These are phyloP conservation scores for Lagodon rhomboides DNA, from an alignment of 2,797 vertebrate genomes.

Conservation along the genomic window DNA sequence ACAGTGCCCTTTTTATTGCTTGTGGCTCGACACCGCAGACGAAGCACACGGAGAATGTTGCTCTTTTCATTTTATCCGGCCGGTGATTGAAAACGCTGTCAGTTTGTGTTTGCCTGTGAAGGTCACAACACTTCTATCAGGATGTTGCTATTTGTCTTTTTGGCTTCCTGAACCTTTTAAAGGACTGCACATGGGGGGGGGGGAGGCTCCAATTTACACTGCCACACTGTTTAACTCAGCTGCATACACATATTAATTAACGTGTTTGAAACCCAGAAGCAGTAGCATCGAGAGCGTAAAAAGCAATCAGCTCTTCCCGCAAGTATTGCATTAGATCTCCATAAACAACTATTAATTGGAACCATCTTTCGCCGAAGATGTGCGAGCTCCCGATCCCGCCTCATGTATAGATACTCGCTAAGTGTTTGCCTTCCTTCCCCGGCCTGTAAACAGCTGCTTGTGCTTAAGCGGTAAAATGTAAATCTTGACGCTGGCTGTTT, in stretches of 20 bases:
- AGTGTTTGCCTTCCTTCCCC: slow-evolving; percentile 78
- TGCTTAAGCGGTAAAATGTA: slow-evolving; percentile 89
- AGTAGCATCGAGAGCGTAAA: slow-evolving; percentile 41
- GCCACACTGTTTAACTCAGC: slow-evolving; percentile 14
- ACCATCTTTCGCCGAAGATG: slow-evolving; percentile 59
- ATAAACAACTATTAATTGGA: slow-evolving; percentile 79
- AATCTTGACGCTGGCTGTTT: slow-evolving; percentile 90
- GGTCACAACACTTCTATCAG: slow-evolving; percentile 61
- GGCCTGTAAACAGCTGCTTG: slow-evolving; percentile 88
- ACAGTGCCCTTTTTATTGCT: slow-evolving; percentile 27
- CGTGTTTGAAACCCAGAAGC: slow-evolving; percentile 52
- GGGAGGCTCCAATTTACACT: slow-evolving; percentile 23
- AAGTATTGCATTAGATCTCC: slow-evolving; percentile 35
- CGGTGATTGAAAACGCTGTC: slow-evolving; percentile 66
- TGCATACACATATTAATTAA: slow-evolving; percentile 17
- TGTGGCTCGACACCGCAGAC: slow-evolving; percentile 41
- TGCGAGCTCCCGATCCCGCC: slow-evolving; percentile 52
- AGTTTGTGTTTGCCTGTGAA: slow-evolving; percentile 59
- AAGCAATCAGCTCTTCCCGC: slow-evolving; percentile 64
- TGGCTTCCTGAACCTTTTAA: slow-evolving; percentile 41
- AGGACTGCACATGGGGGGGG: neutral
- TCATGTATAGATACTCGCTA: slow-evolving; percentile 77
- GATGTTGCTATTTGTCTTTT: slow-evolving; percentile 53
- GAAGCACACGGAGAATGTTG: slow-evolving; percentile 35
- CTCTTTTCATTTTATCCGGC: slow-evolving; percentile 56